These are phyloP conservation scores for Lycopodina hypogea DNA, from an alignment of 37 sponge, comb jelly and placozoan species.

Conservation along the genomic window DNA sequence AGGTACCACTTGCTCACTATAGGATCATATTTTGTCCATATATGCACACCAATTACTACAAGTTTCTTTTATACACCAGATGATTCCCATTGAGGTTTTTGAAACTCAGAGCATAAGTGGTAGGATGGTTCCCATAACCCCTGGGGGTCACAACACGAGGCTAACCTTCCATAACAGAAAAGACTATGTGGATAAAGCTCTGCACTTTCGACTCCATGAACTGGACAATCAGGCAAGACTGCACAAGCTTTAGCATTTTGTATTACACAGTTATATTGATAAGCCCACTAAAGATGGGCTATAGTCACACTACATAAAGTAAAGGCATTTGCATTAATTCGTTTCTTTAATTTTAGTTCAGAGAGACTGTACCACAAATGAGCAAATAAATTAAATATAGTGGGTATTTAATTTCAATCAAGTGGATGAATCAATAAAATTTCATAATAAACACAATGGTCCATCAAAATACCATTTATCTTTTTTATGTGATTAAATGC, in stretches of 20 bases:
- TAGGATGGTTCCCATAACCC: conserved; percentile 70
- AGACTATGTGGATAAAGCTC: conserved; percentile 80
- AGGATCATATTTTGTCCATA: too few relatives aligned
- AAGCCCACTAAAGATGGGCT: too few relatives aligned
- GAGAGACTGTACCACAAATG: too few relatives aligned
- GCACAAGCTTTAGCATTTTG: background rate
- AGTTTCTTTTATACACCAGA: conserved; percentile 42
- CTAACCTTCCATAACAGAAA: conserved; percentile 75
- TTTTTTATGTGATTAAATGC: too few relatives aligned
- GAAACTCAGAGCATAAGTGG: conserved; percentile 79
- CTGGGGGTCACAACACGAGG: conserved; percentile 66
- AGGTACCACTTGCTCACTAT: conserved; percentile 28
- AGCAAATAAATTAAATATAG: too few relatives aligned
- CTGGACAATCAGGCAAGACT: conserved; percentile 72
- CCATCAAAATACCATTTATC: too few relatives aligned
- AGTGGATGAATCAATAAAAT: too few relatives aligned
- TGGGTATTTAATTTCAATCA: too few relatives aligned
- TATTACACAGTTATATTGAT: background rate
- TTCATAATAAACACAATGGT: too few relatives aligned
- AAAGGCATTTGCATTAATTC: background rate
- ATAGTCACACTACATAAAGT: background rate
- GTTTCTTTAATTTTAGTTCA: too few relatives aligned
- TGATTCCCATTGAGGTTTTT: conserved; percentile 80
- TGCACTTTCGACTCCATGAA: conserved; percentile 84
- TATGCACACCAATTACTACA: too few relatives aligned